A percentile compares a stretch with the other conserved stretches of the same genome.
phyloP scores from a whole-genome alignment of 2,113 vertebrate genomes.

The Ptilorrhoa leucosticta region DNA sequence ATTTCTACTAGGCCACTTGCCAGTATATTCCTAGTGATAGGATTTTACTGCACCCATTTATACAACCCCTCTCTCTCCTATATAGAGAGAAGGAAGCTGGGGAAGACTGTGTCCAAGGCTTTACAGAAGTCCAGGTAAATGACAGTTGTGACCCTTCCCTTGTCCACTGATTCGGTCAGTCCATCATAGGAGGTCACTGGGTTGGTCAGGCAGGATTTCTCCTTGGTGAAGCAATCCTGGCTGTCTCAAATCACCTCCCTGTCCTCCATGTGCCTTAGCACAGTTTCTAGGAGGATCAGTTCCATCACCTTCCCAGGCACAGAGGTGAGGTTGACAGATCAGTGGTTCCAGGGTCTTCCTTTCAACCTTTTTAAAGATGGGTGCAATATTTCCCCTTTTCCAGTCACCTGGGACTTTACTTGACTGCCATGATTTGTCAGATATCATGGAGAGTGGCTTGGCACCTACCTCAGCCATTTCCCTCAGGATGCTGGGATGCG shows the following conservation, averaged over 20 bases:
- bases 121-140: neutral
- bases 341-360: neutral
- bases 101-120: neutral
- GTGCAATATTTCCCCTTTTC: neutral
- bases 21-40: neutral
- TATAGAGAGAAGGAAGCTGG: neutral
- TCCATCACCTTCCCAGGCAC: neutral
- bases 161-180: neutral
- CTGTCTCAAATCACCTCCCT: neutral
- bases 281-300: neutral
- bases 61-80: neutral
- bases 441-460: neutral
- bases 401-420: neutral
- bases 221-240: neutral
- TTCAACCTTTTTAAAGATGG: neutral
- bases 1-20: neutral
- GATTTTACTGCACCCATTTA: neutral
- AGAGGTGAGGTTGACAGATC: neutral
- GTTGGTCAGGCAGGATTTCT: neutral
- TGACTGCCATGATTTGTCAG: neutral
- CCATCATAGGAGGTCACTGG: neutral
- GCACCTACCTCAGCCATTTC: neutral
- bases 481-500: rapidly evolving
- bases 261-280: neutral
- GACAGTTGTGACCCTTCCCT: neutral